Conservation (phyloP, 2,113 vertebrate species). For the Semnopithecus entellus region DNA sequence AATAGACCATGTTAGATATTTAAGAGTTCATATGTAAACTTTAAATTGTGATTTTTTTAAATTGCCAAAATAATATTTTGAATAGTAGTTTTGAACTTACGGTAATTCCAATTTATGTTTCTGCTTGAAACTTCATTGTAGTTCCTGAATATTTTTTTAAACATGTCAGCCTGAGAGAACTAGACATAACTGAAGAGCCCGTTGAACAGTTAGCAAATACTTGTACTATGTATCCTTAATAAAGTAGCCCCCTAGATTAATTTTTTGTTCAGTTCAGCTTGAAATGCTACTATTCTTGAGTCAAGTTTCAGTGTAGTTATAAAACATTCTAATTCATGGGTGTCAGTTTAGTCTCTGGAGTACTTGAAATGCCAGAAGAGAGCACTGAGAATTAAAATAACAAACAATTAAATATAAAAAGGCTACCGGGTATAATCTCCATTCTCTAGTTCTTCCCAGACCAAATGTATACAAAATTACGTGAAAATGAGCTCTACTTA, state of each 20-base stretch:
- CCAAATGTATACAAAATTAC: conserved; percentile 53
- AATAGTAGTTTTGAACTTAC: background rate
- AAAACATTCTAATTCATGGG: background rate
- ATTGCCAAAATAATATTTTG: background rate
- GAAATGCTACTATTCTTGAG: background rate
- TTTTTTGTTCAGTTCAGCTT: background rate
- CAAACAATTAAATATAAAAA: conserved; percentile 37
- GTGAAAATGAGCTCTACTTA: conserved; percentile 56
- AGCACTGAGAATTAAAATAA: background rate
- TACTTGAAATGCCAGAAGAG: conserved; percentile 35
- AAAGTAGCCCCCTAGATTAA: background rate
- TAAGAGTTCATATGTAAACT: background rate
- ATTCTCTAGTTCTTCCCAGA: conserved; percentile 30
- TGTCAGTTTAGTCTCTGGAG: background rate
- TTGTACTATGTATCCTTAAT: background rate
- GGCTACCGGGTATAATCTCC: background rate
- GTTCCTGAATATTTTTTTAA: background rate
- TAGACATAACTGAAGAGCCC: background rate
- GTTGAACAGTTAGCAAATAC: background rate
- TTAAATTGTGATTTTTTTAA: background rate
- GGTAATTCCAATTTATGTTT: conserved; percentile 8
- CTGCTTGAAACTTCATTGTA: background rate
- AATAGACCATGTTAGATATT: background rate
- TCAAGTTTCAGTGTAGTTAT: background rate
- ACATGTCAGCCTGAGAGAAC: background rate